Percentiles rank a stretch among this genome's conserved stretches.
phyloP scores from a whole-genome alignment of 2,113 vertebrate genomes.

The Mobula hypostoma region DNA sequence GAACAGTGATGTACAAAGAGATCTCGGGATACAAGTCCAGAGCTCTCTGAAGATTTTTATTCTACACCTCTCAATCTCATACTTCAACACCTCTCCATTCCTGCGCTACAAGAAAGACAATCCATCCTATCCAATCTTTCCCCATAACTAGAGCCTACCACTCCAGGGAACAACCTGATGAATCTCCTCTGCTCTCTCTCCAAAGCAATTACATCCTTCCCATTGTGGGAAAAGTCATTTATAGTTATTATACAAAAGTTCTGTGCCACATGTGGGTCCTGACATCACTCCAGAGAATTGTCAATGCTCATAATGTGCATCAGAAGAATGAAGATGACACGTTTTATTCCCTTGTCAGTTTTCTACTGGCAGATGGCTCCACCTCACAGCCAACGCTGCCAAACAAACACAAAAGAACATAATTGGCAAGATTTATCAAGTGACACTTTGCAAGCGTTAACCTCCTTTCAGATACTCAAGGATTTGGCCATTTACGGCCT shows the following conservation, averaged over 20 bases:
- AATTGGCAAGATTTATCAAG: not conserved
- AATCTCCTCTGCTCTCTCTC: too few relatives aligned
- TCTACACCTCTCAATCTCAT: too few relatives aligned
- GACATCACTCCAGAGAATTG: not conserved
- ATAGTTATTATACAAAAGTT: not conserved
- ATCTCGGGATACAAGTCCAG: too few relatives aligned
- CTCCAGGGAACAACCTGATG: too few relatives aligned
- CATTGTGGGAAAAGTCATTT: constrained; percentile 1
- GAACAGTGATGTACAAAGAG: too few relatives aligned
- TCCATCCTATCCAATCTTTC: too few relatives aligned
- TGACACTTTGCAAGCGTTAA: not conserved
- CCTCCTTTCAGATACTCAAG: not conserved
- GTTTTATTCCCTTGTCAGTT: not conserved
- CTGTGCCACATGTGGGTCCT: not conserved
- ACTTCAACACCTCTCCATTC: too few relatives aligned
- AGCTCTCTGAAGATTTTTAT: too few relatives aligned
- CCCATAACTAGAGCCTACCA: too few relatives aligned
- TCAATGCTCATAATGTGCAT: not conserved
- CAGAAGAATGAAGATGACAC: not conserved
- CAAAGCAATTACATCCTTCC: too few relatives aligned
- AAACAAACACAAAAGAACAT: not conserved
- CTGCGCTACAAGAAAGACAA: too few relatives aligned
- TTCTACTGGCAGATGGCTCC: not conserved
- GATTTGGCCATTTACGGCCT: not conserved
- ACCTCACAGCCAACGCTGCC: not conserved